A percentile compares a stretch with the other conserved stretches of the same genome.
Conservation (phyloP, 2,797 vertebrate genomes). For the Dendrocincla fuliginosa region DNA sequence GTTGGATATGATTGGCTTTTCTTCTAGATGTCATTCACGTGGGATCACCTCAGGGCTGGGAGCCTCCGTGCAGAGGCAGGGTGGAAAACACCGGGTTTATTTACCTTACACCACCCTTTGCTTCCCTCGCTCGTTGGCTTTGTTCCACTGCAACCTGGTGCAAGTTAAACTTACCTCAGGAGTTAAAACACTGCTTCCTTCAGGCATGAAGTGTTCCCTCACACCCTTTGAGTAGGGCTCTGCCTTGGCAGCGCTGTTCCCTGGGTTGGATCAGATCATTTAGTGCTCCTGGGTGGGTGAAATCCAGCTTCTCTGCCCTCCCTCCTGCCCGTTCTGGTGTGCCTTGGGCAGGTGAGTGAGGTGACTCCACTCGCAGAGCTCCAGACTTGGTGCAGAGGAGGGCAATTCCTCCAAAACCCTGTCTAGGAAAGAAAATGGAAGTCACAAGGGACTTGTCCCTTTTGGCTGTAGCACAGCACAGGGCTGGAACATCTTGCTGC, state of each 20-base stretch:
- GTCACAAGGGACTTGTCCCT: background rate
- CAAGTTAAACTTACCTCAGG: background rate
- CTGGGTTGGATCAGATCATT: background rate
- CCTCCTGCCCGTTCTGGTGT: background rate
- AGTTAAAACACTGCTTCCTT: background rate
- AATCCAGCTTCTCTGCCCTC: background rate
- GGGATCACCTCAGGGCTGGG: background rate
- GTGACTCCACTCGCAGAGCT: background rate
- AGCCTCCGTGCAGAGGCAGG: background rate
- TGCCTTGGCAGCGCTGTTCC: background rate
- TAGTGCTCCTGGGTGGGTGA: background rate
- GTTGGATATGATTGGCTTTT: background rate
- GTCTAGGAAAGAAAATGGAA: background rate
- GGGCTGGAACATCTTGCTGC: background rate
- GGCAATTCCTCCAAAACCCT: background rate
- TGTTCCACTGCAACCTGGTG: background rate
- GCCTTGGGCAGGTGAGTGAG: fast-evolving
- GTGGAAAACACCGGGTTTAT: background rate
- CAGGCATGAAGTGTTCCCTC: background rate
- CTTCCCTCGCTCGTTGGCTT: background rate
- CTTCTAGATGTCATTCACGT: background rate
- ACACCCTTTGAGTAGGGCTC: background rate
- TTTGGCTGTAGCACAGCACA: background rate
- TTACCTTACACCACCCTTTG: background rate
- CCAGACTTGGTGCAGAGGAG: background rate